phyloP scores from a whole-genome alignment of 2,113 vertebrate species.

The Ictalurus furcatus region DNA sequence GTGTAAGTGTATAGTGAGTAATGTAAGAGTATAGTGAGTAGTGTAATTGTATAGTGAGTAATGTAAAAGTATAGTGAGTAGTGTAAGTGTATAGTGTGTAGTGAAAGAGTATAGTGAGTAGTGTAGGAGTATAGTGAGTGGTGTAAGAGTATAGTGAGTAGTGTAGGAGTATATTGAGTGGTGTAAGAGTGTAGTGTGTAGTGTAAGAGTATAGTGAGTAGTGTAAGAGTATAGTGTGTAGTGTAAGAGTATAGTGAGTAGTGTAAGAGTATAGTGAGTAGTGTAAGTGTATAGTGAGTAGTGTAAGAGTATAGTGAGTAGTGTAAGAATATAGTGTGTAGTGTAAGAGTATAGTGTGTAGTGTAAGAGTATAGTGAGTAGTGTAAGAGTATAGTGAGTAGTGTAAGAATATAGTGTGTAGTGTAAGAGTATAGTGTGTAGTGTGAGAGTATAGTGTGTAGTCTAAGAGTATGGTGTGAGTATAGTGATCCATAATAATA shows the following conservation, averaged over 20 bases:
- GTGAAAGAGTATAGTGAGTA: neutral
- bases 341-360: neutral
- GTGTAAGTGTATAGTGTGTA: neutral
- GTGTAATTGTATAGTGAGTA: neutral
- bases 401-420: neutral
- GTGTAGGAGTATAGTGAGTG: neutral
- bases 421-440: neutral
- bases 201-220: neutral
- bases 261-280: too few relatives aligned
- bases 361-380: neutral
- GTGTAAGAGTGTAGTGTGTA: neutral
- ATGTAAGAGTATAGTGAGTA: neutral
- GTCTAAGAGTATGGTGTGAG: neutral
- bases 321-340: neutral
- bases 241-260: neutral
- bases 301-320: neutral
- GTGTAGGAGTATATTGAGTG: neutral
- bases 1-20: neutral
- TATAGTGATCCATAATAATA: neutral
- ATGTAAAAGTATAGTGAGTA: neutral
- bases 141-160: neutral
- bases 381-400: neutral
- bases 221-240: neutral
- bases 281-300: neutral
- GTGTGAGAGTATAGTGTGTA: neutral